phyloP scores from a whole-genome alignment of 2,797 vertebrate species.

The Buceros bicornis region DNA sequence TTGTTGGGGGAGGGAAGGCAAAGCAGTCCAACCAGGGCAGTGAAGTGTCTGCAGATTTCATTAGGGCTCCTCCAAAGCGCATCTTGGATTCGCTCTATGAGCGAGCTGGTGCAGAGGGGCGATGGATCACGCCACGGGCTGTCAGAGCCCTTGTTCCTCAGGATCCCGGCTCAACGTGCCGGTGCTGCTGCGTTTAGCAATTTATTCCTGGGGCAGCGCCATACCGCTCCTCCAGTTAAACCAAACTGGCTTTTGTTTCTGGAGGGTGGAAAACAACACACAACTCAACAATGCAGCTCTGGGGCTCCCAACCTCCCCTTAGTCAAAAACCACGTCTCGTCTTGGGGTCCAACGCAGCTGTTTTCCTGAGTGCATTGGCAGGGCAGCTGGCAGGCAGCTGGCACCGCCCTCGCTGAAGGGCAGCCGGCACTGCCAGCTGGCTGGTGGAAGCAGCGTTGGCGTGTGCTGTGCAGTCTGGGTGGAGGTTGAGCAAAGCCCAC shows the following conservation, averaged over 20 bases:
- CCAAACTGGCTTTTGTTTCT: background rate
- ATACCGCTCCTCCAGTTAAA: background rate
- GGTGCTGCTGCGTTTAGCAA: background rate
- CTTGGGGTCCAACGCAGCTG: background rate
- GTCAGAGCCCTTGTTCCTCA: background rate
- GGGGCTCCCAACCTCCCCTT: background rate
- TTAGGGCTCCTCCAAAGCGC: background rate
- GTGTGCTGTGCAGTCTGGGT: background rate
- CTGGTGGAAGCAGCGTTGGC: fast-evolving
- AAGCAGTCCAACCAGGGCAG: background rate
- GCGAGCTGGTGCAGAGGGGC: fast-evolving
- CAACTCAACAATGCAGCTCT: fast-evolving
- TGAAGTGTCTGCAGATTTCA: background rate
- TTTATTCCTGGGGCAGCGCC: background rate
- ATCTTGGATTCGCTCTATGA: fast-evolving
- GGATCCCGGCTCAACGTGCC: background rate
- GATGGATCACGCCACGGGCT: background rate
- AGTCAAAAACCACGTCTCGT: fast-evolving
- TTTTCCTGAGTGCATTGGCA: background rate
- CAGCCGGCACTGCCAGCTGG: background rate
- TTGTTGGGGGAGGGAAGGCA: background rate
- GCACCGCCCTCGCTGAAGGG: background rate
- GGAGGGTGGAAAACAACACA: background rate
- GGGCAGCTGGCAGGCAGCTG: background rate
- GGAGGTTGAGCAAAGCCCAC: background rate